phyloP scores from a whole-genome alignment of 2,888 invertebrate species.

The Chymomyza fuscimana region DNA sequence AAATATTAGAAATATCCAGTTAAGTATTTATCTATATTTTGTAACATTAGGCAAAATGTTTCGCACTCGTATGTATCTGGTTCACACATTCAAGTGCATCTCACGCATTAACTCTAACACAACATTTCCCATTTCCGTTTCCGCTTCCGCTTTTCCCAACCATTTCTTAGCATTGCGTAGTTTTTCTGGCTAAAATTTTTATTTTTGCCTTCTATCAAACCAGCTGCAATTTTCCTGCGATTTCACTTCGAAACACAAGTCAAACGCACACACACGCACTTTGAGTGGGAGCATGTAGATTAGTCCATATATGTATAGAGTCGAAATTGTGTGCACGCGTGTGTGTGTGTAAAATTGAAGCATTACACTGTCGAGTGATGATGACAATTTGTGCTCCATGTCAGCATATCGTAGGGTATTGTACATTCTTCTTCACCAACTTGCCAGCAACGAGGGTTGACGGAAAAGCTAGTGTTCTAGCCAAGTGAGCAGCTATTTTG shows the following conservation, averaged over 20 bases:
- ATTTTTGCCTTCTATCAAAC: not conserved
- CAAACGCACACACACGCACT: not conserved
- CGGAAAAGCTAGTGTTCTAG: too few relatives aligned
- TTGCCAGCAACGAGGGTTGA: not conserved
- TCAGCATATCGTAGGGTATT: conserved; percentile 6
- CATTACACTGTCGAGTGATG: conserved; percentile 52
- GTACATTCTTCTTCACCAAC: conserved; percentile 19
- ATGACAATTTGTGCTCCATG: conserved; percentile 36
- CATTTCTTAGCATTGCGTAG: not conserved
- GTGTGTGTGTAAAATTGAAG: conserved; percentile 8
- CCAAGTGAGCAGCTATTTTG: too few relatives aligned
- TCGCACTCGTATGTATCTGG: not conserved
- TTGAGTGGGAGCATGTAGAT: not conserved
- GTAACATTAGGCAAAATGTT: not conserved
- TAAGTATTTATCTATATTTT: too few relatives aligned
- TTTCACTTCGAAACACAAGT: not conserved
- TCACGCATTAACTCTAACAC: not conserved
- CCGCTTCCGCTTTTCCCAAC: not conserved
- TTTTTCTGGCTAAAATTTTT: not conserved
- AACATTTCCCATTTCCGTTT: conserved; percentile 7
- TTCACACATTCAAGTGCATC: too few relatives aligned
- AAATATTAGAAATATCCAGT: too few relatives aligned
- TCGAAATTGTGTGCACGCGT: not conserved
- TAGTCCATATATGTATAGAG: not conserved
- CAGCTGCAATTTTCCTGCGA: conserved; percentile 1